Percentiles rank a stretch among this genome's conserved stretches.
These are phyloP conservation scores for Rhyacophila brunnea DNA, from an alignment of 1,140 invertebrate genomes.

Conservation along the genomic window DNA sequence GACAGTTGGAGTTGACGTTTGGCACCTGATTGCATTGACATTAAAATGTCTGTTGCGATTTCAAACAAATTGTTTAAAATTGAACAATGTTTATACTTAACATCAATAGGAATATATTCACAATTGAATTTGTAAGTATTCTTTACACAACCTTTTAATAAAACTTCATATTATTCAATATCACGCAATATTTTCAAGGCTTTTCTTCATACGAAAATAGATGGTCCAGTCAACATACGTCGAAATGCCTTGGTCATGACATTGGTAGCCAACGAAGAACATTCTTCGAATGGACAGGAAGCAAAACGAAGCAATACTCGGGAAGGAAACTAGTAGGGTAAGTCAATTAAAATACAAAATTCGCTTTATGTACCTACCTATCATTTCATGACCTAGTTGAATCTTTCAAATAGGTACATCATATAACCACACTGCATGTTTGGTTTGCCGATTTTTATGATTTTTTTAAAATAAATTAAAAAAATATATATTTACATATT, in stretches of 20 bases:
- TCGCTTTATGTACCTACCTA: too few species aligned
- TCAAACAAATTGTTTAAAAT: conserved; percentile 12
- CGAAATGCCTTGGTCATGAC: conserved; percentile 28
- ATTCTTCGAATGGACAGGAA: conserved; percentile 46
- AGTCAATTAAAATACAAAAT: too few species aligned
- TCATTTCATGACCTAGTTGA: too few species aligned
- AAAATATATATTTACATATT: too few species aligned
- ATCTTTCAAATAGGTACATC: too few species aligned
- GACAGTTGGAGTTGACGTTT: too few species aligned
- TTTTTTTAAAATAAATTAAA: too few species aligned
- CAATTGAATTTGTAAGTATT: conserved; percentile 9
- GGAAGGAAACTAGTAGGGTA: conserved; percentile 73
- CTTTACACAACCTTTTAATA: too few species aligned
- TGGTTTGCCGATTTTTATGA: too few species aligned
- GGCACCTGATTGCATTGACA: too few species aligned
- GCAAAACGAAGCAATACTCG: conserved; percentile 59
- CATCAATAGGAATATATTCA: background rate
- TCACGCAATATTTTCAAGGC: conserved; percentile 22
- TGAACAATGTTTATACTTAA: background rate
- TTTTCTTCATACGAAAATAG: conserved; percentile 19
- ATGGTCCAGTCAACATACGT: conserved; percentile 23
- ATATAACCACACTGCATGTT: too few species aligned
- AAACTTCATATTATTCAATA: background rate
- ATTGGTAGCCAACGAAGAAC: conserved; percentile 34
- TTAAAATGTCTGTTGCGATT: conserved; percentile 4